Evolutionary conservation across 1,140 invertebrate genomes (phyloP), one percentile per base, ranked within the genome.

Genomic region (Cephus cinctus): DNA sequence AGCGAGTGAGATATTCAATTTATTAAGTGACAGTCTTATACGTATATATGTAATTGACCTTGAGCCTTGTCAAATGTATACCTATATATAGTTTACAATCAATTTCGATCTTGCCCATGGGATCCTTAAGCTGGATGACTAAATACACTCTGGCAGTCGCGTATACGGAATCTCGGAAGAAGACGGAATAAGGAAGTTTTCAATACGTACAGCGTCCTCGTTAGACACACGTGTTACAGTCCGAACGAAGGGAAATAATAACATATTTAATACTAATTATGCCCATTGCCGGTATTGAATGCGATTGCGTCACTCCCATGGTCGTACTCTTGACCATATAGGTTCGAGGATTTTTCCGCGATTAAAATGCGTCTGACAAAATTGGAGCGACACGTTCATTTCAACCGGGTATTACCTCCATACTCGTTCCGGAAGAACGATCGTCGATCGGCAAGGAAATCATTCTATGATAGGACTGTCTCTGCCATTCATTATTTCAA

Each of bases 181-280:
- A 11, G 23, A 46, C 20, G 43, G 45, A 52, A 49, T 57, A 52
- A 48, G 56, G 42, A 54, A 40, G 43, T 48, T 54, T 36, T 36
- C 34, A 36, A 18, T 36, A 9, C 9, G 34, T 36, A 2, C 15
- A 36, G 15, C 47, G 46, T 50, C 43, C 48, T 48, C 51, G 54
- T 49, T 47, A 35, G 36, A 46, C 50, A 12, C 52, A 51, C 50
- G 52, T 59, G 57, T 39, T 30, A 36, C 19, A 15, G 34, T 18
- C 19, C 14, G 34, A 15, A 30, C 27, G 34, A 11, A 43, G 45
- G 42, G 18, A 20, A 38, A 47, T 61, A 56, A 58, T 61, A 59
- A 58, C 57, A 47, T 56, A 57, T 62, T 59, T 62, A 59, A 61
- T 61, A 52, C 58, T 67, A 62, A 64, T 67, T 62, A 67, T 62